Conservation (phyloP, 1,140 invertebrate genomes). For the Druon quercuslanigerum region DNA sequence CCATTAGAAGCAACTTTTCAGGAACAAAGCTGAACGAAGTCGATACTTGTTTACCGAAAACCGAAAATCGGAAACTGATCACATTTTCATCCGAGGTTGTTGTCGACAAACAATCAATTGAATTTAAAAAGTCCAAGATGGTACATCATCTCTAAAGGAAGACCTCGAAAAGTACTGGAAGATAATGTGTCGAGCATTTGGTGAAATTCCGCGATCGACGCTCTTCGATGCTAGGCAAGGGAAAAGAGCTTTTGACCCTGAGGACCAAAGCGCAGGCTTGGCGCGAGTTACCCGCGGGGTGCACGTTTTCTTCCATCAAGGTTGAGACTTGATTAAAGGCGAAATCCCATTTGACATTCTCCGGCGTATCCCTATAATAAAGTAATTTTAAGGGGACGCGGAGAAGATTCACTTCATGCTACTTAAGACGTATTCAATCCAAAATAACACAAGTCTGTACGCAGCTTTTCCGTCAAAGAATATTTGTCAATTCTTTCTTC, state of each 20-base stretch:
- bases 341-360: slow-evolving; percentile 14
- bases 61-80: not conserved
- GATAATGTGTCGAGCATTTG: not conserved
- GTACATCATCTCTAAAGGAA: not conserved
- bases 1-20: too few species aligned
- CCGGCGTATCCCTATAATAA: not conserved
- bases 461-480: not conserved
- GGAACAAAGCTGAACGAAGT: too few species aligned
- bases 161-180: slow-evolving; percentile 14
- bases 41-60: not conserved
- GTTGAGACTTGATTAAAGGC: slow-evolving; percentile 6
- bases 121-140: not conserved
- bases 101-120: not conserved
- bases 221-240: slow-evolving; percentile 25
- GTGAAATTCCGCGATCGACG: slow-evolving; percentile 24
- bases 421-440: not conserved
- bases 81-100: not conserved
- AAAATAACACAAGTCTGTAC: not conserved
- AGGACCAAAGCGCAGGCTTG: slow-evolving; percentile 59
- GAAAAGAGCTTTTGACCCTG: not conserved
- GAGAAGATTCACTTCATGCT: not conserved
- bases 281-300: slow-evolving; percentile 45
- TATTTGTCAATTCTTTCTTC: too few species aligned
- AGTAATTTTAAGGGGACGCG: not conserved
- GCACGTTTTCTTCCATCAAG: slow-evolving; percentile 35